A percentile compares a stretch with the other conserved stretches of the same genome.
Conservation (phyloP, 2,888 invertebrate species). For the Polymixis lichenea region DNA sequence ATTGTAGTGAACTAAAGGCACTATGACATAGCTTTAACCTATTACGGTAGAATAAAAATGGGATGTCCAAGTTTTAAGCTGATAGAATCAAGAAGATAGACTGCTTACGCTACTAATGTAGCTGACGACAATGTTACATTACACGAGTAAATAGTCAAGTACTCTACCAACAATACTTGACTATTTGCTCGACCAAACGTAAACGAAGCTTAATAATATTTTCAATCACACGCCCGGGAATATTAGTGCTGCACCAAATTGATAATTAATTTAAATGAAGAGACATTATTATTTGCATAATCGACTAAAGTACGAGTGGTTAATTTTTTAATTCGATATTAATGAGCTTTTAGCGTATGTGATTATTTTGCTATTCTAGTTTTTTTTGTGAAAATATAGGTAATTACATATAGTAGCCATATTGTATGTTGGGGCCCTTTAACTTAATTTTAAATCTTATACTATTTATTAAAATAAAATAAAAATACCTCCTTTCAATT, state of each 20-base stretch:
- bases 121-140: background rate
- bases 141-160: no score
- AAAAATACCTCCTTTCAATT: no score
- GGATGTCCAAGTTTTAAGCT: background rate
- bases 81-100: background rate
- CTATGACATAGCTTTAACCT: background rate
- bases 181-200: slow-evolving; percentile 5
- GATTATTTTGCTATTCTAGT: slow-evolving; percentile 6
- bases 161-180: slow-evolving; percentile 8
- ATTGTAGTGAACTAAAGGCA: background rate
- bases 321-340: background rate
- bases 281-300: slow-evolving; percentile 32
- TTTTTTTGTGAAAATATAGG: no score
- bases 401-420: no score
- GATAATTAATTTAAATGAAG: slow-evolving; percentile 23
- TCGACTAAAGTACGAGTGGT: slow-evolving; percentile 3
- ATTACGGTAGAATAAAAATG: background rate
- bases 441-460: no score
- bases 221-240: slow-evolving; percentile 5
- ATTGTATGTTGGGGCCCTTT: no score
- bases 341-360: slow-evolving; percentile 23
- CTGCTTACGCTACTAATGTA: background rate
- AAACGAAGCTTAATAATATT: slow-evolving; percentile 20
- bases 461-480: no score
- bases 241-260: slow-evolving; percentile 28